Base-by-base conservation (phyloP, 2,797 vertebrate genomes). In the Eurystomus glaucurus region DNA sequence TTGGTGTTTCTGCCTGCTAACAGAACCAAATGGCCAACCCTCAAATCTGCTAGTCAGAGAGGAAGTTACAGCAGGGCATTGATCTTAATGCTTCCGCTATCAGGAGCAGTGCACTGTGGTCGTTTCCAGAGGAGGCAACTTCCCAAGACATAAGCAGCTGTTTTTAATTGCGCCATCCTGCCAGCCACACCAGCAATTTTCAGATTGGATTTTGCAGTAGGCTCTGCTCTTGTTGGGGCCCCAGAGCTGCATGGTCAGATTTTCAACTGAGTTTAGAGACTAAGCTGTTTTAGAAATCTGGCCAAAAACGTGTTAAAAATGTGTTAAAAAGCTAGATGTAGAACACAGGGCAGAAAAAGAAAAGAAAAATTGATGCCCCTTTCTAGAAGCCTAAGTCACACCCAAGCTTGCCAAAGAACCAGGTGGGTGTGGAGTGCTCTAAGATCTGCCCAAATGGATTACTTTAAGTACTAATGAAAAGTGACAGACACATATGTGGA, bases 131-230 rank as follows among this genome's bases (percentile, higher is more conserved):
- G 37, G 9, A 70, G 15, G 23, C 10, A 70, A 9, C 14, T 70
- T 79, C 17, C 57, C 16, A 46, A 61, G 51, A 14, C 6, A 12
- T n/a, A 61, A 43, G 13, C 45, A 77, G 41, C 43, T 92, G 33
- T 0, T 33, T 81, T 69, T 52, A 41, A 28, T 51, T 48, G 17
- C 37, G 45, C 6, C 0, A 0, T 50, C 17, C 41, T 70, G 26
- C 25, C 28, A 88, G 10, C 29, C 5, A 21, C 17, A 51, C 9
- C 11, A 46, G 19, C 39, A 13, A 23, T 55, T 84, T 88, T 41
- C 23, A 64, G 14, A 60, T 1, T 17, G 43, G 43, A 76, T 71
- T 58, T 33, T 83, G 26, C 68, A 83, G 16, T 8, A 28, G 37
- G 20, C 26, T 84, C 4, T 76, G 50, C 14, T 90, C 29, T 28